Base-by-base conservation (phyloP, 2,888 invertebrate species). In the Marronus borbonicus region DNA sequence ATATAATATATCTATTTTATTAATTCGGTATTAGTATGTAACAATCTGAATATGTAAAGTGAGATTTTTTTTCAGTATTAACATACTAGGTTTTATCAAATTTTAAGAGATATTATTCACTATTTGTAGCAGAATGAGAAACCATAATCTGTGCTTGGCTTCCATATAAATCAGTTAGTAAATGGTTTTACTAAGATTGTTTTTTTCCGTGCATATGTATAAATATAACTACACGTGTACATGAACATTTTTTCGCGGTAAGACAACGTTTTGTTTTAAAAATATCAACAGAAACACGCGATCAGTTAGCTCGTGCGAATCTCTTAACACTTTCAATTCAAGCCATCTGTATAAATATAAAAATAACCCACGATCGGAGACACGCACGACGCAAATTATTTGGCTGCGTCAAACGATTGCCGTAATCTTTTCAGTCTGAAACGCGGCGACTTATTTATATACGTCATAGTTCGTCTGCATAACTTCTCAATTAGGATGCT, bases 271-370 rank as follows among this genome's bases (percentile, higher is more conserved):
- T 49, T 60, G 36, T 72, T 72, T 60, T 44, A 60, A 24, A 39
- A 60, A 72, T 72, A 58, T 72, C 72, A 74, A 74, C 72, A 74
- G 60, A 58, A 60, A 60, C 72, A 74, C 72, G 72, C 60, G 72
- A 44, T 60, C 39, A 60, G 20, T 62, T 60, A 39, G 28, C 70
- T 70, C 70, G 70, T 70, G 70, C 44, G 44, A 74, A 44, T 74
- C 62, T 68, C 50, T 28, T 50, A 68, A 50, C 68, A 68, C 68
- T 20, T 49, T 68, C 68, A 68, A 50, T 68, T 68, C 39, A 39
- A 65, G 65, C 17, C 65, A 50, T 50, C 68, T 50, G 24, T 68
- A 24, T 49, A 50, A 74, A 44, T 14, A 58, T 44, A 74, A 74
- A 44, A 74, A 74, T 74, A 74, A 36, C 55, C 55, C 44, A 12